Evolutionary conservation across 2,888 invertebrate species (phyloP).

Genomic region (Scaptomyza caliginosa): DNA sequence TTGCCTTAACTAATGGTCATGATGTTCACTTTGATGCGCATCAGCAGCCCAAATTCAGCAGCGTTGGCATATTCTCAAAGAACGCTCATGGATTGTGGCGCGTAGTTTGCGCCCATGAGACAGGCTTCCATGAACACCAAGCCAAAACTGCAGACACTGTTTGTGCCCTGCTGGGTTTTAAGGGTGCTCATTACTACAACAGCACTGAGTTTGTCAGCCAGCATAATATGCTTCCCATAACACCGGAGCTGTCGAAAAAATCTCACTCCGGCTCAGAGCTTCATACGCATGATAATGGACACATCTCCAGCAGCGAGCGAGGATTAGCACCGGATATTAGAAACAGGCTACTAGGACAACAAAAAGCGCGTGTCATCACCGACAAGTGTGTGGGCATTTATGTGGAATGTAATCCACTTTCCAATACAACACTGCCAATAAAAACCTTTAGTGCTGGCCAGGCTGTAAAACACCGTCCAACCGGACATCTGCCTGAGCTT

Average conservation of each 20-base stretch:
- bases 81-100: slow-evolving; percentile 88
- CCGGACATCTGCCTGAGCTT: slow-evolving; percentile 40
- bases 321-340: slow-evolving; percentile 5
- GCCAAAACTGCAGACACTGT: slow-evolving; percentile 85
- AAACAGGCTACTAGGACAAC: slow-evolving; percentile 28
- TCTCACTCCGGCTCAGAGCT: slow-evolving; percentile 39
- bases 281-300: slow-evolving; percentile 62
- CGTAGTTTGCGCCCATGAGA: slow-evolving; percentile 86
- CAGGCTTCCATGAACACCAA: slow-evolving; percentile 61
- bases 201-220: slow-evolving; percentile 59
- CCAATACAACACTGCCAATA: slow-evolving; percentile 72
- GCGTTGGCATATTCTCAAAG: slow-evolving; percentile 87
- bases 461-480: slow-evolving; percentile 33
- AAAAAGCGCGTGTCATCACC: slow-evolving; percentile 52
- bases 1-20: slow-evolving; percentile 88
- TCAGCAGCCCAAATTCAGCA: slow-evolving; percentile 86
- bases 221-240: slow-evolving; percentile 64
- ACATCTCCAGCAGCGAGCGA: slow-evolving; percentile 54
- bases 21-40: slow-evolving; percentile 86
- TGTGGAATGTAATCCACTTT: slow-evolving; percentile 78
- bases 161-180: slow-evolving; percentile 89
- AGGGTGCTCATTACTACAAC: slow-evolving; percentile 79
- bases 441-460: slow-evolving; percentile 78
- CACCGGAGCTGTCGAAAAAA: slow-evolving; percentile 64
- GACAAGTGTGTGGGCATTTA: slow-evolving; percentile 78